Evolutionary conservation across 2,797 vertebrate genomes (phyloP).

Genomic region (Pangasius djambal): DNA sequence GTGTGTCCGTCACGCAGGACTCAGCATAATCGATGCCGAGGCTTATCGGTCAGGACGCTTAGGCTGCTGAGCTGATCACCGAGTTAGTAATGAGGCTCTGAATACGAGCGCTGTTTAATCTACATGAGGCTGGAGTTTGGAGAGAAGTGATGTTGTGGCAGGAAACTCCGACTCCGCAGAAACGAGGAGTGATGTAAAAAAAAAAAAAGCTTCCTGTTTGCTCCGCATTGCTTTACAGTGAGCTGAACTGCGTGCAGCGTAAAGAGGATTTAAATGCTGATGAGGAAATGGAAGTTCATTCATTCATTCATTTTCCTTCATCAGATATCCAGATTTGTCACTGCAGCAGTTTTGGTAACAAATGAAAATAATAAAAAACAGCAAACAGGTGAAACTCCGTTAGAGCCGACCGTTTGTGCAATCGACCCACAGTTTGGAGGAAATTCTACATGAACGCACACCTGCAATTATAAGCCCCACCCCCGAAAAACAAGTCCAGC

Average conservation of each 20-base stretch:
- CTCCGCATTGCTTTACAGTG: conserved; percentile 42
- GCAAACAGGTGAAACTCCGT: too few species aligned
- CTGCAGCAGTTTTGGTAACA: too few species aligned
- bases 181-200: conserved; percentile 59
- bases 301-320: too few species aligned
- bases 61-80: not conserved
- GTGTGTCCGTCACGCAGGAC: conserved; percentile 58
- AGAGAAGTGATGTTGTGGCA: conserved; percentile 49
- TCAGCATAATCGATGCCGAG: conserved; percentile 51
- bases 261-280: conserved; percentile 25
- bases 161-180: conserved; percentile 41
- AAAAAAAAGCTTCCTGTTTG: conserved; percentile 52
- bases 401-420: too few species aligned
- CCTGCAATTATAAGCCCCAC: not conserved
- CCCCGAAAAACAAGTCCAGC: not conserved
- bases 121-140: conserved; percentile 13
- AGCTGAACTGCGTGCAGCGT: conserved; percentile 46
- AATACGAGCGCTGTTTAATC: conserved; percentile 46
- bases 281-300: not conserved
- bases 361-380: too few species aligned
- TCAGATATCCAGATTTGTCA: too few species aligned
- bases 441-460: too few species aligned
- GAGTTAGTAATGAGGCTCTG: conserved; percentile 30
- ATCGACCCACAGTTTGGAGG: too few species aligned
- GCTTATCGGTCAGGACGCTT: not conserved